Evolutionary conservation across 37 sponge, comb jelly and placozoan species (phyloP).

Genomic region (Amphimedon queenslandica): DNA sequence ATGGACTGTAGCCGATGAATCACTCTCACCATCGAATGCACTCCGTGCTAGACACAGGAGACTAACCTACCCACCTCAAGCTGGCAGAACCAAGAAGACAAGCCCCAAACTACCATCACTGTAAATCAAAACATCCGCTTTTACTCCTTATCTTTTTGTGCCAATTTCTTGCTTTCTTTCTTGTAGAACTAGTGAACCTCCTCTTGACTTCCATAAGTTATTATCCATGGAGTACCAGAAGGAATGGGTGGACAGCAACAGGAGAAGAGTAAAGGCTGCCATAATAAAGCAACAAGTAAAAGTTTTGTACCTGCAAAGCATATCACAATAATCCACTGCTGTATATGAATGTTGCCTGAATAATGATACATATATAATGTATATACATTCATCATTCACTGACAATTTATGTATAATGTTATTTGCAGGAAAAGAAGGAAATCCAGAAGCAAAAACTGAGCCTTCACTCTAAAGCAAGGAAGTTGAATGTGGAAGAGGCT

Average conservation of each 20-base stretch:
- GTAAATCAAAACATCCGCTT: background rate
- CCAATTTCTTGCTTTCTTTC: background rate
- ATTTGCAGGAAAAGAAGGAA: constrained; percentile 13
- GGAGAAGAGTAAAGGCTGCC: background rate
- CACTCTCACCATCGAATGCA: background rate
- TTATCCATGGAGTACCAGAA: constrained; percentile 46
- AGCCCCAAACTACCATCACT: constrained; percentile 15
- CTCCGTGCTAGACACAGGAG: background rate
- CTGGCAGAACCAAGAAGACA: background rate
- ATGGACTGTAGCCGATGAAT: background rate
- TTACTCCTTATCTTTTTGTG: background rate
- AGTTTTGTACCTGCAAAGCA: too few species aligned
- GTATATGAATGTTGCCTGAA: too few species aligned
- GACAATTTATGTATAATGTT: background rate
- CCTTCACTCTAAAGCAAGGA: constrained; percentile 16
- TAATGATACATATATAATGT: too few species aligned
- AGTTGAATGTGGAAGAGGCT: background rate
- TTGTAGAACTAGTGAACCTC: background rate
- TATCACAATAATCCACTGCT: too few species aligned
- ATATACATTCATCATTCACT: background rate
- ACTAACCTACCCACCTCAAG: background rate
- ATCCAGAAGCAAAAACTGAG: constrained; percentile 20
- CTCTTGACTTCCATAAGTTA: constrained; percentile 4
- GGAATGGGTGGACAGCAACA: constrained; percentile 47
- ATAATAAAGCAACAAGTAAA: constrained; percentile 14